Conservation (phyloP, 2,888 invertebrate species). For the Loripinus fragilis region DNA sequence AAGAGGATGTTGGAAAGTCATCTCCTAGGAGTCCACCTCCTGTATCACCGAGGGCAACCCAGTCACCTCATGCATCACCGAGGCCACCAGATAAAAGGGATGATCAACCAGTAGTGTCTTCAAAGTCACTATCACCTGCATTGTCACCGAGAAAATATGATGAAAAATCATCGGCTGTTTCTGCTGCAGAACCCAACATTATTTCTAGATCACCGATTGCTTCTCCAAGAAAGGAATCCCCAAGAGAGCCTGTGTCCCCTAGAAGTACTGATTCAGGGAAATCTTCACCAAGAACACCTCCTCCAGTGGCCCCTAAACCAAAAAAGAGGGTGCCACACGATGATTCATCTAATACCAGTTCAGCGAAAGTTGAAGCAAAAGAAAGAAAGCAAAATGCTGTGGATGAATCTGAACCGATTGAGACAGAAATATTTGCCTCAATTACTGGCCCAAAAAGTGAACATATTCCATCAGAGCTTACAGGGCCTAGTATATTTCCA, state of each 20-base stretch:
- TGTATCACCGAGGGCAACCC: not conserved
- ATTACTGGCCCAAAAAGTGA: constrained; percentile 46
- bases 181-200: not conserved
- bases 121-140: constrained; percentile 33
- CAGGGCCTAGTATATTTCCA: constrained; percentile 47
- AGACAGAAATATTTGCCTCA: constrained; percentile 66
- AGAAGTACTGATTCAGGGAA: constrained; percentile 34
- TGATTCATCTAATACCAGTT: not conserved
- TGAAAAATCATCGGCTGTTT: not conserved
- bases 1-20: not conserved
- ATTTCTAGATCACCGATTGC: not conserved
- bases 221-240: not conserved
- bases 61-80: not conserved
- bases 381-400: not conserved
- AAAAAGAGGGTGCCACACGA: constrained; percentile 24
- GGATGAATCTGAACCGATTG: constrained; percentile 56
- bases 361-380: not conserved
- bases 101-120: too few relatives aligned
- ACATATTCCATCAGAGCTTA: constrained; percentile 11
- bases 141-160: constrained; percentile 35
- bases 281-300: constrained; percentile 48
- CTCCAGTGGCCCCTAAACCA: constrained; percentile 71
- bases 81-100: too few relatives aligned
- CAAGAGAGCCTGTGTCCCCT: constrained; percentile 67
- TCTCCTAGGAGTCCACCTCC: constrained; percentile 1